phyloP scores from a whole-genome alignment of 1,140 invertebrate genomes.

The Hylaeus volcanicus region DNA sequence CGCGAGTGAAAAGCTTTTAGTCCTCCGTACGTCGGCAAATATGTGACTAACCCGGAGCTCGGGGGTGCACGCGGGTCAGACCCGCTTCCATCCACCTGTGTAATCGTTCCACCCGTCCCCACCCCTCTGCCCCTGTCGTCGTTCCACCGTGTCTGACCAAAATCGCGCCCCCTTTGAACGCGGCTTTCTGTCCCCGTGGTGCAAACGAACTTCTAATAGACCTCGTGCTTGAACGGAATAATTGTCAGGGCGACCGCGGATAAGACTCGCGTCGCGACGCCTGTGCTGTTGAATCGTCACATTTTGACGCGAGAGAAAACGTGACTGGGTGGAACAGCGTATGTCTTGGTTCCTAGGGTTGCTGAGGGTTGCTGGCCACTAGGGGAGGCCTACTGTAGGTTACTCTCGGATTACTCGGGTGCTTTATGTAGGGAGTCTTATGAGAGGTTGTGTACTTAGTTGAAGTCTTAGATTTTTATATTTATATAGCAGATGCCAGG shows the following conservation, averaged over 20 bases:
- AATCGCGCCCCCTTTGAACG: conserved; percentile 3
- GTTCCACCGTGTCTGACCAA: neutral
- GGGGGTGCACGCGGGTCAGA: conserved; percentile 41
- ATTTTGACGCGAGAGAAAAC: neutral
- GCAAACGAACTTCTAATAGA: neutral
- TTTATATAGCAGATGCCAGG: too few species aligned
- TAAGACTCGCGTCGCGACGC: neutral
- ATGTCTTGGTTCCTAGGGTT: too few species aligned
- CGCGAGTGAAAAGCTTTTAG: conserved; percentile 74
- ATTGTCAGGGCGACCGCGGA: neutral
- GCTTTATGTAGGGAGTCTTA: too few species aligned
- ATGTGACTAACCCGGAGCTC: conserved; percentile 65
- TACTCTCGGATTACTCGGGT: too few species aligned
- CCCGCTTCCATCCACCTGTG: conserved; percentile 67
- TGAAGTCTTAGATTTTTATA: too few species aligned
- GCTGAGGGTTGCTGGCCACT: too few species aligned
- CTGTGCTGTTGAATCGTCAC: neutral
- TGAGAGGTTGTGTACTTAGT: too few species aligned
- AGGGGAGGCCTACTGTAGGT: too few species aligned
- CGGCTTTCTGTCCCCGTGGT: neutral
- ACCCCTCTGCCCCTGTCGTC: neutral
- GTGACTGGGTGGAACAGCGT: too few species aligned
- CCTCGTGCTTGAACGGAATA: conserved; percentile 1
- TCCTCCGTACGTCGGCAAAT: conserved; percentile 71
- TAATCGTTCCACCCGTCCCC: conserved; percentile 55